Conservation (phyloP, 2,888 invertebrate genomes). For the Synanthedon tipuliformis region DNA sequence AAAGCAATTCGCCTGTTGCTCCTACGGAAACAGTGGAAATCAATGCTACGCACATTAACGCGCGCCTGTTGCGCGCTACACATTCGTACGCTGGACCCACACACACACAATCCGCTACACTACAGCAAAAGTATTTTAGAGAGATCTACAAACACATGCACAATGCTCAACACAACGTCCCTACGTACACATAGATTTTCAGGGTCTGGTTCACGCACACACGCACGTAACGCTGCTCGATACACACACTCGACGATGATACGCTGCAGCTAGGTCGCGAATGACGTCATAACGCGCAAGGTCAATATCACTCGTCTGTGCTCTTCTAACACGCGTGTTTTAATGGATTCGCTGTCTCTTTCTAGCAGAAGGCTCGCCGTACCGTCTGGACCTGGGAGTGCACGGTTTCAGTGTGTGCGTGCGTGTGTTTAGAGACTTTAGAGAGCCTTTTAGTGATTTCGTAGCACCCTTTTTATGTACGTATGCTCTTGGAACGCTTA, state of each 20-base stretch:
- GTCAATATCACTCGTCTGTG: slow-evolving; percentile 56
- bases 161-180: slow-evolving; percentile 28
- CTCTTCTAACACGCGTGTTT: slow-evolving; percentile 19
- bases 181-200: slow-evolving; percentile 6
- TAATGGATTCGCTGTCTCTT: neutral
- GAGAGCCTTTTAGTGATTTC: neutral
- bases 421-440: neutral
- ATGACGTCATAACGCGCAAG: slow-evolving; percentile 70
- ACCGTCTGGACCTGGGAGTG: slow-evolving; percentile 50
- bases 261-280: slow-evolving; percentile 70
- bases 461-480: neutral
- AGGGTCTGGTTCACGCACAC: slow-evolving; percentile 12
- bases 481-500: neutral
- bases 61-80: slow-evolving; percentile 38
- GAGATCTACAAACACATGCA: slow-evolving; percentile 14
- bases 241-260: slow-evolving; percentile 15
- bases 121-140: slow-evolving; percentile 1
- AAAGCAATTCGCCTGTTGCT: slow-evolving; percentile 40
- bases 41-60: slow-evolving; percentile 48
- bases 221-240: slow-evolving; percentile 2
- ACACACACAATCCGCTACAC: slow-evolving; percentile 1
- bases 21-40: slow-evolving; percentile 31
- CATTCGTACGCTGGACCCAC: neutral
- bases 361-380: slow-evolving; percentile 35
- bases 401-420: slow-evolving; percentile 7